Evolutionary conservation across 2,888 invertebrate genomes (phyloP), one percentile per base, ranked within the genome.

Genomic region (Serrognathus titanus): DNA sequence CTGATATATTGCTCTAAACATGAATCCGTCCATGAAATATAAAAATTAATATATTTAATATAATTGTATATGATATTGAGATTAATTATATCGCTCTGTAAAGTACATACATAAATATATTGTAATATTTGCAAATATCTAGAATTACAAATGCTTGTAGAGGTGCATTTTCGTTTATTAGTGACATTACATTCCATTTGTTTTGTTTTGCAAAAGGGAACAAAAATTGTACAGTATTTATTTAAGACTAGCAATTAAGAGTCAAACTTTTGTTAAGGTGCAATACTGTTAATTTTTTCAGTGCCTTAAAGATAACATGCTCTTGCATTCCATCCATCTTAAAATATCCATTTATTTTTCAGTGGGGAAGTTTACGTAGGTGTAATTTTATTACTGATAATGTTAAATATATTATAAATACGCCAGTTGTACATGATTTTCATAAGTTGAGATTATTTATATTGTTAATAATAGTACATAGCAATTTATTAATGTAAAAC

Each of bases 1-100:
- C 53, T 54, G 58, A 58, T 49, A 51, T 38, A 50, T 58, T 58
- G 58, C 58, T 58, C 58, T 58, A 54, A 58, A 58, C 51, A 51
- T 31, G 46, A 58, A 53, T 57, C 58, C 58, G 58, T 58, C 58
- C 58, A 58, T 45, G 48, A 56, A 48, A 51, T 57, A 51, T 57
- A 57, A 51, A 48, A 54, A 53, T 46, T 53, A 57, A 53, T 58
- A 58, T 58, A 51, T 51, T 51, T 52, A 52, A 45, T 47, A 50
- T 54, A 58, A 48, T 16, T 11, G 51, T 51, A 54, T 41, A 58
- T 54, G 51, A 53, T 53, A 51, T 48, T 58, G 50, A 58, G 53
- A 54, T 53, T 54, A 50, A 57, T 52, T 36, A 52, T 57, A 47
- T 39, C 45, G 48, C 40, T 47, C 46, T 39, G 49, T 46, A 46